phyloP scores from a whole-genome alignment of 2,113 vertebrate species.

The Maccullochella peelii region DNA sequence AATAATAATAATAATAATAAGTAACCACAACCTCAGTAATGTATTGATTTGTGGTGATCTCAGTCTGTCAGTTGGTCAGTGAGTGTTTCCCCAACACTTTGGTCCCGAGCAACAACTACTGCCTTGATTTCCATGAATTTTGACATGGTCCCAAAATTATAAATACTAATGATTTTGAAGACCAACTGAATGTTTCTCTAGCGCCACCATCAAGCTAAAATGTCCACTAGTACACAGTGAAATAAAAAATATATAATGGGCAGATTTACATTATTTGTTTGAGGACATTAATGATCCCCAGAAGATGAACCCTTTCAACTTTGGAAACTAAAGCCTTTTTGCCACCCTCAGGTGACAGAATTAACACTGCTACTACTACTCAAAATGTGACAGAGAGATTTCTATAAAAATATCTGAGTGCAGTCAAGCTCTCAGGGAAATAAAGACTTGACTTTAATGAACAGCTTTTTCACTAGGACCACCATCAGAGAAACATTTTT shows the following conservation, averaged over 20 bases:
- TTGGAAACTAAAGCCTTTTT: background rate
- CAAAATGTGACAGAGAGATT: background rate
- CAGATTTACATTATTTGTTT: background rate
- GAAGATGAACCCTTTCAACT: background rate
- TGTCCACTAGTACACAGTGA: background rate
- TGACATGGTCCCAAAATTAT: background rate
- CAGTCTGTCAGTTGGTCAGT: background rate
- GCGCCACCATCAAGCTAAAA: background rate
- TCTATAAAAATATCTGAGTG: background rate
- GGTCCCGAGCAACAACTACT: background rate
- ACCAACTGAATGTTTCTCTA: too few relatives aligned
- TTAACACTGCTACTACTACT: too few relatives aligned
- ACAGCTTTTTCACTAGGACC: background rate
- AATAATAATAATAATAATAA: background rate
- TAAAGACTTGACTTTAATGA: background rate
- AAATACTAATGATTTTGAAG: background rate
- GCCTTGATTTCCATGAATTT: background rate
- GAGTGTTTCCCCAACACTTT: background rate
- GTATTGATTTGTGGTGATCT: conserved; percentile 19
- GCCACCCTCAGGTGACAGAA: background rate
- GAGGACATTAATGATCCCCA: background rate
- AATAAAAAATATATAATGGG: background rate
- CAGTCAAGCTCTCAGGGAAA: background rate
- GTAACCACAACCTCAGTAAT: background rate
- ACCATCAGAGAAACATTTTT: background rate